Evolutionary conservation across 2,888 invertebrate genomes (phyloP).

Genomic region (Smittia sp.): DNA sequence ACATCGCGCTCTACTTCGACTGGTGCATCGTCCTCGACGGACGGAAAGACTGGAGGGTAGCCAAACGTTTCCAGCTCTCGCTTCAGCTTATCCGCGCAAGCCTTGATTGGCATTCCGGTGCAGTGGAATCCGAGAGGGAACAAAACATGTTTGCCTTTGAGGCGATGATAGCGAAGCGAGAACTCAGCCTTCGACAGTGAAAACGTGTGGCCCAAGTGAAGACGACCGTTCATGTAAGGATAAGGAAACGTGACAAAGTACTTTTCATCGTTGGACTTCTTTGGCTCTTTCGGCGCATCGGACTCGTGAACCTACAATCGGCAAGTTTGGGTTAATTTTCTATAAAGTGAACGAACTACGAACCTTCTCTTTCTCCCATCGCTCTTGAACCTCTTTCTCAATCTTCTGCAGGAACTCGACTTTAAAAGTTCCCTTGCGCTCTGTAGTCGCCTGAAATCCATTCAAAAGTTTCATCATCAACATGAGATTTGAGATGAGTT

Average conservation of each 20-base stretch:
- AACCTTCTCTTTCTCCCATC: constrained; percentile 78
- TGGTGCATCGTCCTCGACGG: constrained; percentile 54
- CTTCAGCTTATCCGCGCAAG: constrained; percentile 95
- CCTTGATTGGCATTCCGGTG: constrained; percentile 99
- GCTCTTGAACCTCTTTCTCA: constrained; percentile 78
- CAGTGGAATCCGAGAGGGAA: constrained; percentile 99
- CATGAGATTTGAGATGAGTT: constrained; percentile 26
- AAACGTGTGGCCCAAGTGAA: constrained; percentile 97
- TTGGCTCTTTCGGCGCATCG: constrained; percentile 68
- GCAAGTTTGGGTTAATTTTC: neutral
- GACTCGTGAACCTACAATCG: constrained; percentile 62
- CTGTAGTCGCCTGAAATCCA: constrained; percentile 46
- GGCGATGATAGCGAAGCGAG: constrained; percentile 84
- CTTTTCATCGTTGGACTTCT: constrained; percentile 67
- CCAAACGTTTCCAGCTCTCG: constrained; percentile 91
- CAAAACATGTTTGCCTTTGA: constrained; percentile 84
- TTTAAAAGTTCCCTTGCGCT: constrained; percentile 94
- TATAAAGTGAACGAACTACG: neutral
- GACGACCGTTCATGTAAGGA: constrained; percentile 98
- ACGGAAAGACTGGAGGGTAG: constrained; percentile 87
- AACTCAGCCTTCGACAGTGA: constrained; percentile 98
- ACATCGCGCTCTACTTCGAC: constrained; percentile 60
- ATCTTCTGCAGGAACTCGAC: constrained; percentile 88
- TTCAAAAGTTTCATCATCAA: neutral
- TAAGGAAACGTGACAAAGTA: constrained; percentile 94